Evolutionary conservation across 2,113 vertebrate species (phyloP).

Genomic region (Clarias macrocephalus): DNA sequence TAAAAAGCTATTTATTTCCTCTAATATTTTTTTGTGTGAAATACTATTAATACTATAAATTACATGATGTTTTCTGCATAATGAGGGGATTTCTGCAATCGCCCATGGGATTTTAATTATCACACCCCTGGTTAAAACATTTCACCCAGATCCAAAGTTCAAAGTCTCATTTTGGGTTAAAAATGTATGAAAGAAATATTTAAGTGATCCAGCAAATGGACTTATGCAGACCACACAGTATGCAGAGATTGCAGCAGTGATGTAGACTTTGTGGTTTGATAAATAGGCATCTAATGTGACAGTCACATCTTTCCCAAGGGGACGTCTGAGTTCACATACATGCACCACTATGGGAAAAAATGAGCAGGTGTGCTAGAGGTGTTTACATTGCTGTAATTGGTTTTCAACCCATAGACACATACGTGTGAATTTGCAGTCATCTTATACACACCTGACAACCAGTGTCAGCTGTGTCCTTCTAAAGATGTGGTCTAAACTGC

Average conservation of each 20-base stretch:
- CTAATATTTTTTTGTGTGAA: background rate
- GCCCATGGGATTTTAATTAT: background rate
- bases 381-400: constrained; percentile 24
- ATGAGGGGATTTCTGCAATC: background rate
- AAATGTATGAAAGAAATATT: background rate
- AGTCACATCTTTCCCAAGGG: background rate
- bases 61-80: background rate
- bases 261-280: background rate
- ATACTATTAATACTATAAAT: background rate
- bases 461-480: background rate
- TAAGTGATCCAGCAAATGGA: too few relatives aligned
- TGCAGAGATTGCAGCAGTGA: background rate
- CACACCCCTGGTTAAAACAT: background rate
- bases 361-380: constrained; percentile 12
- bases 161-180: background rate
- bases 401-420: background rate
- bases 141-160: background rate
- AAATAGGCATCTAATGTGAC: background rate
- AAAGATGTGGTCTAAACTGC: background rate
- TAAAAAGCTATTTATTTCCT: background rate
- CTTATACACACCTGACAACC: background rate
- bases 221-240: background rate
- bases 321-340: constrained; percentile 4
- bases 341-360: background rate
- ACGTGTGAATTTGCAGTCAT: background rate